Evolutionary conservation across 2,888 invertebrate genomes (phyloP).

Genomic region (Erebia palarica): DNA sequence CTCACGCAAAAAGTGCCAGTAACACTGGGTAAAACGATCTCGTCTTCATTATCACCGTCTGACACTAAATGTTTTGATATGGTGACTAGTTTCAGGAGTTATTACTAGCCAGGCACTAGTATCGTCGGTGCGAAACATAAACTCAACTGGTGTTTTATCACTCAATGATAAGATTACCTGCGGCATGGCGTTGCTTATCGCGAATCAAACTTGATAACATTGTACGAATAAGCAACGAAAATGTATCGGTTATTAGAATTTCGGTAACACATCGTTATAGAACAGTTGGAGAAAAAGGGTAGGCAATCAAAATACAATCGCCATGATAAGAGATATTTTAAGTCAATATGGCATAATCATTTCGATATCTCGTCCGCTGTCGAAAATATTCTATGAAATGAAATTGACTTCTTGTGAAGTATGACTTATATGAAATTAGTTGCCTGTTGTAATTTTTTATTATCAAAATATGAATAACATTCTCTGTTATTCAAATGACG

Average conservation of each 20-base stretch:
- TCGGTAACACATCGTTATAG: slow-evolving; percentile 20
- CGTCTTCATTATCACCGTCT: slow-evolving; percentile 61
- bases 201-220: slow-evolving; percentile 75
- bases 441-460: background rate
- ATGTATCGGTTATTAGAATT: slow-evolving; percentile 49
- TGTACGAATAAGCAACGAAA: slow-evolving; percentile 63
- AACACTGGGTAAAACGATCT: slow-evolving; percentile 59
- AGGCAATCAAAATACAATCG: slow-evolving; percentile 13
- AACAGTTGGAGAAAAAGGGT: slow-evolving; percentile 6
- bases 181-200: slow-evolving; percentile 76
- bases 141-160: slow-evolving; percentile 81
- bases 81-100: slow-evolving; percentile 59
- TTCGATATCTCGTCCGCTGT: background rate
- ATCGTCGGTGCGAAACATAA: slow-evolving; percentile 69
- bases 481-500: background rate
- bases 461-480: background rate
- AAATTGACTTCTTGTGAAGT: background rate
- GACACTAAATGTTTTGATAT: slow-evolving; percentile 39
- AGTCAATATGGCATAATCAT: background rate
- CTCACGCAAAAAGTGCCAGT: slow-evolving; percentile 67
- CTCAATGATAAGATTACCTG: slow-evolving; percentile 78
- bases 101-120: slow-evolving; percentile 65
- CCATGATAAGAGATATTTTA: slow-evolving; percentile 19
- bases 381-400: slow-evolving; percentile 18
- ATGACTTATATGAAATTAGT: slow-evolving; percentile 9